Percentiles rank a stretch among this genome's conserved stretches.
These are phyloP conservation scores for Psophia crepitans DNA, from an alignment of 2,113 vertebrate genomes.

Conservation along the genomic window DNA sequence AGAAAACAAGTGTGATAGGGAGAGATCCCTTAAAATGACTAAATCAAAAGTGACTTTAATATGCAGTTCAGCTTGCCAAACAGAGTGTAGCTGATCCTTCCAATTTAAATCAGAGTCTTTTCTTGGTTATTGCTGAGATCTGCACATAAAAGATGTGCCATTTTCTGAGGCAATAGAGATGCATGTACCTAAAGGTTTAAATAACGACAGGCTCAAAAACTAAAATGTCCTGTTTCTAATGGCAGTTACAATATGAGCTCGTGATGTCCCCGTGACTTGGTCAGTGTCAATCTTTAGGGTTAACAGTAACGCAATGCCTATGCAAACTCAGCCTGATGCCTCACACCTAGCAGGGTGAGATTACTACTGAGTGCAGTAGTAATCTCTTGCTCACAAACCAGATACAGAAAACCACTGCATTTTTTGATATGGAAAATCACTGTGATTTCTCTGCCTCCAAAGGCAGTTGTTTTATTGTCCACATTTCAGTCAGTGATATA, in stretches of 20 bases:
- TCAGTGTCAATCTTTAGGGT: neutral
- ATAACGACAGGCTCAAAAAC: neutral
- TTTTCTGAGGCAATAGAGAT: slow-evolving; percentile 6
- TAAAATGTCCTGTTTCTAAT: neutral
- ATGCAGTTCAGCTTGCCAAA: neutral
- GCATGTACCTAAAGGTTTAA: neutral
- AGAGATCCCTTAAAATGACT: slow-evolving; percentile 19
- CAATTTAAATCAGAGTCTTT: slow-evolving; percentile 29
- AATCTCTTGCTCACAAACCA: neutral
- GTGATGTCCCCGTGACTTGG: accelerated
- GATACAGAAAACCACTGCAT: neutral
- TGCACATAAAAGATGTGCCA: neutral
- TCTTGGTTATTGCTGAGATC: slow-evolving; percentile 39
- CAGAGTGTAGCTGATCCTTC: slow-evolving; percentile 26
- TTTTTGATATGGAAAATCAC: neutral
- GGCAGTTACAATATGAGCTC: neutral
- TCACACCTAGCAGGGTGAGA: neutral
- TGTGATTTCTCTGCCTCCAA: neutral
- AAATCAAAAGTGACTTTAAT: slow-evolving; percentile 52
- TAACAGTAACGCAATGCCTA: neutral
- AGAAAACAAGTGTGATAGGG: neutral
- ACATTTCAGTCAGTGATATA: neutral
- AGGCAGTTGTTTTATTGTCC: neutral
- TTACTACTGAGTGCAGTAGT: neutral
- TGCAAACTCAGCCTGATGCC: neutral